phyloP scores from a whole-genome alignment of 2,797 vertebrate genomes.

The Bryconaethiops microstoma region DNA sequence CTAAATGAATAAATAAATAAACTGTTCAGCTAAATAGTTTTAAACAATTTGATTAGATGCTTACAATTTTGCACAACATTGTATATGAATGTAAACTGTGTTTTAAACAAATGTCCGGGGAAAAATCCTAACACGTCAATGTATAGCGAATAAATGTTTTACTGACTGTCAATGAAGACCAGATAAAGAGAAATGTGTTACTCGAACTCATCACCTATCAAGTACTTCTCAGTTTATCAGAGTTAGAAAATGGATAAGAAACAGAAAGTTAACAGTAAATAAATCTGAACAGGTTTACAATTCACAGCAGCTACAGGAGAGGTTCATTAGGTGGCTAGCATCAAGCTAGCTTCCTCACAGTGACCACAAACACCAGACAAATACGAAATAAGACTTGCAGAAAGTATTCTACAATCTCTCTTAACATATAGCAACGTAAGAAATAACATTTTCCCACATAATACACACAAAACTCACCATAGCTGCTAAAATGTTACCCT shows the following conservation, averaged over 20 bases:
- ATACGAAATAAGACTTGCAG: background rate
- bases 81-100: background rate
- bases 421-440: background rate
- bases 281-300: background rate
- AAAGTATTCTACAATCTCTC: background rate
- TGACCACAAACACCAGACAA: background rate
- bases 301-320: background rate
- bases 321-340: background rate
- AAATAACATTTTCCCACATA: background rate
- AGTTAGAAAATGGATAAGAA: background rate
- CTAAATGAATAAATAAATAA: too few relatives aligned
- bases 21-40: too few relatives aligned
- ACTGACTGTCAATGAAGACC: background rate
- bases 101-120: too few relatives aligned
- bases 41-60: too few relatives aligned
- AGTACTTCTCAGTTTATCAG: background rate
- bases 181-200: background rate
- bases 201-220: background rate
- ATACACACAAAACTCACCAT: constrained; percentile 54
- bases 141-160: background rate
- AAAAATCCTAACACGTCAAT: too few relatives aligned
- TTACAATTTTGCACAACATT: too few relatives aligned
- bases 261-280: background rate
- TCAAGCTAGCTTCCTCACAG: background rate
- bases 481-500: constrained; percentile 20